Percentiles rank a stretch among this genome's conserved stretches.
These are phyloP conservation scores for Discoglossus pictus DNA, from an alignment of 2,797 vertebrate genomes.

Conservation along the genomic window DNA sequence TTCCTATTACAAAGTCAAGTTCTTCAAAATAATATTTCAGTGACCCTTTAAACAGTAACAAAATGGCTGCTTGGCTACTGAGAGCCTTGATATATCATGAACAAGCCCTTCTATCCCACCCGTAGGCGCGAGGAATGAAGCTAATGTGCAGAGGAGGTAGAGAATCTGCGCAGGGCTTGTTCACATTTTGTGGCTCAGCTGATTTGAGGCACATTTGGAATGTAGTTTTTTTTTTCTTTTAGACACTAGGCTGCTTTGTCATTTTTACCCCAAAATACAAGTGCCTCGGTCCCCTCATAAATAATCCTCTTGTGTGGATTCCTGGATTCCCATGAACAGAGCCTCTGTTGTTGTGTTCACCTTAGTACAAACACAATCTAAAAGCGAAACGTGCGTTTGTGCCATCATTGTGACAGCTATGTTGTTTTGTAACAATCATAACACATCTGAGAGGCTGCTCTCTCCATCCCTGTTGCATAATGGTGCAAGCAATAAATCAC, in stretches of 20 bases:
- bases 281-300: slow-evolving; percentile 2
- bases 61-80: no score
- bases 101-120: background rate
- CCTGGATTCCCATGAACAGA: background rate
- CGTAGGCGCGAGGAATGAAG: slow-evolving; percentile 84
- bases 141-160: slow-evolving; percentile 79
- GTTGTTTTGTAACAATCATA: no score
- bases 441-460: no score
- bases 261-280: background rate
- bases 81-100: no score
- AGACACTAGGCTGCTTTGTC: slow-evolving; percentile 36
- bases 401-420: no score
- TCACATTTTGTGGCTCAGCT: background rate
- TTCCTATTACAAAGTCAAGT: no score
- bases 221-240: slow-evolving; percentile 1
- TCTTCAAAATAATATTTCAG: no score
- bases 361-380: no score
- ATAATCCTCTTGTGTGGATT: background rate
- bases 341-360: background rate
- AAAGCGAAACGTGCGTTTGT: no score
- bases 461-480: no score
- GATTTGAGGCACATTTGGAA: background rate
- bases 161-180: slow-evolving; percentile 61
- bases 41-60: no score
- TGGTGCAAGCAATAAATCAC: no score